phyloP scores from a whole-genome alignment of 37 sponge, comb jelly and placozoan genomes.

The Sycon ciliatum region DNA sequence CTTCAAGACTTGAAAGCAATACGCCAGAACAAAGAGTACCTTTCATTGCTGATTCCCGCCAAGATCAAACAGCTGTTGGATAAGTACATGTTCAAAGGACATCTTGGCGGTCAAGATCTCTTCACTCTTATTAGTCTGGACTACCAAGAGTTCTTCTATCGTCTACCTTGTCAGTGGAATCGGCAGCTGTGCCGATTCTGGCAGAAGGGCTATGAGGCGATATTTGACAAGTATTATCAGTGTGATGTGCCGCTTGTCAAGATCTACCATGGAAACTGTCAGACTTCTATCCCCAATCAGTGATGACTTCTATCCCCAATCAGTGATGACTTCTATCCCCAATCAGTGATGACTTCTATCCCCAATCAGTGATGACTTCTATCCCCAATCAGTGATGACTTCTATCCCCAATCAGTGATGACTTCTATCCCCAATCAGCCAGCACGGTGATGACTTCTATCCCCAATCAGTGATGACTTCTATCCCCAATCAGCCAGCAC shows the following conservation, averaged over 20 bases:
- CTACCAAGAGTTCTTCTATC: slow-evolving; percentile 1
- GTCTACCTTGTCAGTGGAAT: slow-evolving; percentile 21
- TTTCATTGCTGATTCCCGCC: background rate
- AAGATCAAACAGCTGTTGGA: background rate
- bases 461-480: no score
- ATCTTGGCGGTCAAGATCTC: slow-evolving; percentile 26
- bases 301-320: no score
- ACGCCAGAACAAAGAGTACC: background rate
- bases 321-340: no score
- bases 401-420: no score
- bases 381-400: no score
- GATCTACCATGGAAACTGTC: slow-evolving; percentile 20
- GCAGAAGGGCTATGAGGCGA: slow-evolving; percentile 16
- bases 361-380: no score
- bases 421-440: no score
- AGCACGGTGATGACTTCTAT: no score
- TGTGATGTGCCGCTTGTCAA: background rate
- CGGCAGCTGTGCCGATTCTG: slow-evolving; percentile 22
- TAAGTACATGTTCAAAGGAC: slow-evolving; percentile 13
- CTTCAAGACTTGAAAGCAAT: slow-evolving; percentile 9
- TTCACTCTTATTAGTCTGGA: slow-evolving; percentile 14
- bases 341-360: no score
- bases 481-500: no score
- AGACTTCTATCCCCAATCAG: slow-evolving; percentile 21
- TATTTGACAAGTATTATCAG: slow-evolving; percentile 10